These are phyloP conservation scores for Agelas oroides DNA, from an alignment of 37 sponge, comb jelly and placozoan species.

Conservation along the genomic window DNA sequence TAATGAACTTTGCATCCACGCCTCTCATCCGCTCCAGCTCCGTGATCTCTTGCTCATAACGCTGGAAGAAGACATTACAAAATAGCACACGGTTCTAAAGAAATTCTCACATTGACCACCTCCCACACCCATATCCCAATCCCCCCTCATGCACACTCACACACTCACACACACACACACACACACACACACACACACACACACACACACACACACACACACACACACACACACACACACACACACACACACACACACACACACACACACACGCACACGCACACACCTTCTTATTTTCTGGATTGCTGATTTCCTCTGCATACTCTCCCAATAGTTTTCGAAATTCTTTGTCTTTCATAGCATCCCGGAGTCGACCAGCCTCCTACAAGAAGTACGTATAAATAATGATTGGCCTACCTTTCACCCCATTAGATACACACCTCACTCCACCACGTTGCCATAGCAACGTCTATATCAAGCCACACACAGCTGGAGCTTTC, in stretches of 20 bases:
- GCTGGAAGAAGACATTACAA: slow-evolving; percentile 5
- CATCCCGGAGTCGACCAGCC: slow-evolving; percentile 57
- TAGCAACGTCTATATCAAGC: too few relatives aligned
- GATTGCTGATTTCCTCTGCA: slow-evolving; percentile 88
- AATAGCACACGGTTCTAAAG: too few relatives aligned
- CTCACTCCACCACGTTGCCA: too few relatives aligned
- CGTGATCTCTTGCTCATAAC: slow-evolving; percentile 89
- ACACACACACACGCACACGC: neutral
- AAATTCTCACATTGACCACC: too few relatives aligned
- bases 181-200: slow-evolving; percentile 14
- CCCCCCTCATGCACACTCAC: neutral
- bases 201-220: neutral
- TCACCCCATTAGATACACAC: too few relatives aligned
- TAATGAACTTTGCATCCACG: slow-evolving; percentile 85
- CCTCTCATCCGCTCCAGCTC: slow-evolving; percentile 88
- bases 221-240: too few relatives aligned
- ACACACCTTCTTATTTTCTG: slow-evolving; percentile 73
- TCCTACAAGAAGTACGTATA: slow-evolving; percentile 54
- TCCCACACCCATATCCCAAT: too few relatives aligned
- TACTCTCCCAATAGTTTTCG: slow-evolving; percentile 88
- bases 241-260: too few relatives aligned
- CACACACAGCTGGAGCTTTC: too few relatives aligned
- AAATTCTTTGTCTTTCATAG: slow-evolving; percentile 91
- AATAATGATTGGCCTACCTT: neutral
- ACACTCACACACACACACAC: neutral